Evolutionary conservation across 2,797 vertebrate species (phyloP), one percentile per base, ranked within the genome.

Genomic region (Betta splendens): DNA sequence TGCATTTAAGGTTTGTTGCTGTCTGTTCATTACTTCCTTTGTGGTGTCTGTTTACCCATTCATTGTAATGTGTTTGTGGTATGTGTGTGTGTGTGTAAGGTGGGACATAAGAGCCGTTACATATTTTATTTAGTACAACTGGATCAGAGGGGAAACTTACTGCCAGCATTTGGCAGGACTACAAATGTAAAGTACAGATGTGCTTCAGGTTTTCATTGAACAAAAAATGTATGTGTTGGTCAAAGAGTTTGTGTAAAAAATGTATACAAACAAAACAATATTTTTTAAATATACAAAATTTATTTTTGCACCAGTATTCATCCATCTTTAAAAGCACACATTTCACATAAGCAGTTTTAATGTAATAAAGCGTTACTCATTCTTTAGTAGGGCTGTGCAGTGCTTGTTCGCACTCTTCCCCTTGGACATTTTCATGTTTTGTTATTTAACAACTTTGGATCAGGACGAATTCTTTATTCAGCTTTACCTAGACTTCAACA

Each of bases 261-360:
- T 52, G 38, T 23, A 56, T 48, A 39, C 56, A 21, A 79, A 76
- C 64, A 83, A 83, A 64, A 78, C 91, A 86, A 51, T 88, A 66
- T 81, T 83, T 84, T 85, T 81, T 72, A 80, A 32, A 77, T 79
- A 64, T 83, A 74, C 79, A 88, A 89, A 87, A 87, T 82, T 68
- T 91, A 92, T 92, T 90, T 93, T 90, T 90, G 82, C 88, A 90
- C 87, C 86, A 26, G 59, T 59, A 60, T 69, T 72, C 58, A 71
- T 81, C 48, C 32, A 44, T 72, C 64, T 85, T 47, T 35, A 64
- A 74, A 89, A 90, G 83, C 83, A 87, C 84, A 87, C 62, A 18
- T 83, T 79, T 85, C 22, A 77, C 79, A 38, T 84, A 64, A 83
- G 70, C 77, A 72, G 79, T 77, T 75, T 52, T 64, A 35, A 65